Conservation (phyloP, 2,113 vertebrate genomes). For the Chaenocephalus aceratus region DNA sequence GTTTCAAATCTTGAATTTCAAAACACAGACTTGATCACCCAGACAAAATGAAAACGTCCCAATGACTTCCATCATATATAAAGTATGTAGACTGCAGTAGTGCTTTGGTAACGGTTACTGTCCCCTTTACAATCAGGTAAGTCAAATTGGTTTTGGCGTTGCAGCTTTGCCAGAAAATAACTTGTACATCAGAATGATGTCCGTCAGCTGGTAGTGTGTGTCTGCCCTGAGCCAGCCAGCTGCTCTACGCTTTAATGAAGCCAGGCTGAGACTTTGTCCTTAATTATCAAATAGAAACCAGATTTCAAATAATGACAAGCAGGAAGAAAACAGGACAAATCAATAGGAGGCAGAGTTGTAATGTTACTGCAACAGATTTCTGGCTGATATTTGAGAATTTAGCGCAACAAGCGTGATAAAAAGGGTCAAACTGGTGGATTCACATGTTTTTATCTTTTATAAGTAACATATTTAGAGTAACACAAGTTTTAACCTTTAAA, state of each 20-base stretch:
- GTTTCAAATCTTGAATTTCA: no score
- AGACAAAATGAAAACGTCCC: no score
- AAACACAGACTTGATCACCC: no score
- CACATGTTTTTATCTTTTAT: no score
- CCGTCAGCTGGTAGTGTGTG: slow-evolving; percentile 61
- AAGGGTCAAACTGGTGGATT: background rate
- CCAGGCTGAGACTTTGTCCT: slow-evolving; percentile 13
- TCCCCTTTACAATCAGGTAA: no score
- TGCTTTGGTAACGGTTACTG: background rate
- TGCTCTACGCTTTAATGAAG: slow-evolving; percentile 49
- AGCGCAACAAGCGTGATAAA: background rate
- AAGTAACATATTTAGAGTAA: no score
- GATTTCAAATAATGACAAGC: background rate
- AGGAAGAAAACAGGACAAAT: background rate
- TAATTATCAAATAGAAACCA: slow-evolving; percentile 1
- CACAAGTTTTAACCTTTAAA: no score
- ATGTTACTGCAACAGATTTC: background rate
- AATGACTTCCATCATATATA: background rate
- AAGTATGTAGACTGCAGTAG: background rate
- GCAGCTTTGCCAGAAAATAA: slow-evolving; percentile 39
- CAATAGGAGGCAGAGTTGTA: background rate
- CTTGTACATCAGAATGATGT: no score
- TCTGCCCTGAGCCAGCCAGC: slow-evolving; percentile 60
- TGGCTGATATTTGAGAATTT: slow-evolving; percentile 5
- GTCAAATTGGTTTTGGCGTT: background rate